Percentiles rank a stretch among this genome's conserved stretches.
Evolutionary conservation across 2,113 vertebrate species (phyloP).

Genomic region (Vulpes lagopus): DNA sequence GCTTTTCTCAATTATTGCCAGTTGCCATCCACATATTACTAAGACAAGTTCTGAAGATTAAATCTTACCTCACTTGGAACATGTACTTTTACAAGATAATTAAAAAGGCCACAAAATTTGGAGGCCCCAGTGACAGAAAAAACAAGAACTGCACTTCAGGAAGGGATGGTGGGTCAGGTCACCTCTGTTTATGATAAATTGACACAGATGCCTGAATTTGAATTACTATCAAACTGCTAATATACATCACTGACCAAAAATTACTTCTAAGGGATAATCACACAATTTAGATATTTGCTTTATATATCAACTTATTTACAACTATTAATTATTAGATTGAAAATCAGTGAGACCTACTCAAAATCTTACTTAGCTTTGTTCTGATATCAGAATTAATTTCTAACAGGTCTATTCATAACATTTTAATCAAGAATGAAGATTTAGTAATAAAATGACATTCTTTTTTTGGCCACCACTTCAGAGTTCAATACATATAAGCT

Average conservation of each 20-base stretch:
- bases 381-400: slow-evolving; percentile 46
- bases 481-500: slow-evolving; percentile 32
- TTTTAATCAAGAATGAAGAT: slow-evolving; percentile 41
- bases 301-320: neutral
- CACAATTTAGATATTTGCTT: slow-evolving; percentile 24
- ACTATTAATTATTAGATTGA: slow-evolving; percentile 30
- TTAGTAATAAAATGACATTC: slow-evolving; percentile 24
- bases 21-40: neutral
- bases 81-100: neutral
- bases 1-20: neutral
- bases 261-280: neutral
- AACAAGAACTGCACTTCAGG: neutral
- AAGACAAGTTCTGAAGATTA: slow-evolving; percentile 28
- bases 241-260: neutral
- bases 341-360: neutral
- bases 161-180: neutral
- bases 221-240: neutral
- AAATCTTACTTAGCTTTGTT: neutral
- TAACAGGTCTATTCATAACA: neutral
- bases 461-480: slow-evolving; percentile 42
- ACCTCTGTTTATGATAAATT: neutral
- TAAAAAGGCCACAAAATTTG: neutral
- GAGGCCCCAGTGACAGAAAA: neutral
- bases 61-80: neutral
- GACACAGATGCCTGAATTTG: neutral